phyloP scores from a whole-genome alignment of 2,888 invertebrate genomes.

The Xestia rhomboidea region DNA sequence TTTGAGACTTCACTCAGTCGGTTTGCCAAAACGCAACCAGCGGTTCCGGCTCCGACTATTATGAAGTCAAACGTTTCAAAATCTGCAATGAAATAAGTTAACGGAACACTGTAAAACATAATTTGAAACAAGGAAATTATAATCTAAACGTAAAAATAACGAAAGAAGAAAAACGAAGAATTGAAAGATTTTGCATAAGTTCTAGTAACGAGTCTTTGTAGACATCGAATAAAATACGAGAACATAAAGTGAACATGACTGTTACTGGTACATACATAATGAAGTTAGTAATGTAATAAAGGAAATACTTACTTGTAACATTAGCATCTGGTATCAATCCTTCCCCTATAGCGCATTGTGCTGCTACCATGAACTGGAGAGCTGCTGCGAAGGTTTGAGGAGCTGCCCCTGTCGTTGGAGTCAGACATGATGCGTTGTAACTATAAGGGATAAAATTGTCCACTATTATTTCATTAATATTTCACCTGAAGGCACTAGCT shows the following conservation, averaged over 20 bases:
- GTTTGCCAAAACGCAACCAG: constrained; percentile 74
- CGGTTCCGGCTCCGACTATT: constrained; percentile 73
- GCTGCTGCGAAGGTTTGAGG: constrained; percentile 40
- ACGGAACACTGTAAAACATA: neutral
- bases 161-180: neutral
- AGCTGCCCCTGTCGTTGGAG: constrained; percentile 35
- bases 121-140: neutral
- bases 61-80: constrained; percentile 71
- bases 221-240: neutral
- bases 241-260: neutral
- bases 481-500: neutral
- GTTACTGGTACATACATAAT: neutral
- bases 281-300: neutral
- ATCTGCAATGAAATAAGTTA: constrained; percentile 58
- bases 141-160: neutral
- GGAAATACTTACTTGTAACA: constrained; percentile 21
- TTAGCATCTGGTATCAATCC: constrained; percentile 29
- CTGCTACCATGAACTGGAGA: constrained; percentile 39
- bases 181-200: neutral
- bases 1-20: constrained; percentile 69
- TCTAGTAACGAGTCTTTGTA: neutral
- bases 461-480: neutral
- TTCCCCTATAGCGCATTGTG: constrained; percentile 48
- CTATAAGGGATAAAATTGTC: constrained; percentile 12
- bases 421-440: constrained; percentile 39